Percentiles rank a stretch among this genome's conserved stretches.
Conservation (phyloP, 2,797 vertebrate species). For the Poecilia wingei region DNA sequence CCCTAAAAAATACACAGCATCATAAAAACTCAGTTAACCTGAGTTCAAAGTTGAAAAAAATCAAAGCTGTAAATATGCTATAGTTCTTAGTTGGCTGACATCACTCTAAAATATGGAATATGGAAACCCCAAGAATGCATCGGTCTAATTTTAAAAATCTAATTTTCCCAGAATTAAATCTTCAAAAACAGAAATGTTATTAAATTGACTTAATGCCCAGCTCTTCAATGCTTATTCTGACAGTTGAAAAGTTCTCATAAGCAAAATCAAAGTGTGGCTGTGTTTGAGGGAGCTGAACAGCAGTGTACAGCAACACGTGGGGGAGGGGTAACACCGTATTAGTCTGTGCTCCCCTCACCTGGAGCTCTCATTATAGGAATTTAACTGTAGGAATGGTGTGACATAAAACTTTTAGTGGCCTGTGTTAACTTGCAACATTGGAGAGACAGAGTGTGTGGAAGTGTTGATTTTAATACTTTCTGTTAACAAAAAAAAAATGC, state of each 20-base stretch:
- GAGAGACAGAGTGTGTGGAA: constrained; percentile 23
- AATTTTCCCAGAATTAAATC: no score
- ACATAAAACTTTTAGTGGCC: neutral
- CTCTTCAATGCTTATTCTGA: neutral
- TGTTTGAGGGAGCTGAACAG: neutral
- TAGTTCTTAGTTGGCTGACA: no score
- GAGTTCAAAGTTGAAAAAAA: neutral
- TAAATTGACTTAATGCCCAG: no score
- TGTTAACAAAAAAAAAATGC: constrained; percentile 47
- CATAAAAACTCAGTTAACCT: neutral
- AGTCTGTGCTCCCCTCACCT: neutral
- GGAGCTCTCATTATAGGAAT: neutral
- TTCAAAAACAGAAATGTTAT: no score
- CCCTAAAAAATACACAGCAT: no score
- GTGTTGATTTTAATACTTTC: constrained; percentile 34
- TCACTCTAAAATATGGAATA: no score
- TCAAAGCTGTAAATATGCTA: no score
- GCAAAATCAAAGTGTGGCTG: neutral
- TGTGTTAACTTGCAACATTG: neutral
- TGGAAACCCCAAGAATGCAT: no score
- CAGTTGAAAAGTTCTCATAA: neutral
- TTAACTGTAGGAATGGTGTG: neutral
- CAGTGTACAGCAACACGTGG: neutral
- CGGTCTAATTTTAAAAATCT: no score
- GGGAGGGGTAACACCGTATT: neutral